Evolutionary conservation across 2,113 vertebrate species (phyloP).

Genomic region (Lynx canadensis): DNA sequence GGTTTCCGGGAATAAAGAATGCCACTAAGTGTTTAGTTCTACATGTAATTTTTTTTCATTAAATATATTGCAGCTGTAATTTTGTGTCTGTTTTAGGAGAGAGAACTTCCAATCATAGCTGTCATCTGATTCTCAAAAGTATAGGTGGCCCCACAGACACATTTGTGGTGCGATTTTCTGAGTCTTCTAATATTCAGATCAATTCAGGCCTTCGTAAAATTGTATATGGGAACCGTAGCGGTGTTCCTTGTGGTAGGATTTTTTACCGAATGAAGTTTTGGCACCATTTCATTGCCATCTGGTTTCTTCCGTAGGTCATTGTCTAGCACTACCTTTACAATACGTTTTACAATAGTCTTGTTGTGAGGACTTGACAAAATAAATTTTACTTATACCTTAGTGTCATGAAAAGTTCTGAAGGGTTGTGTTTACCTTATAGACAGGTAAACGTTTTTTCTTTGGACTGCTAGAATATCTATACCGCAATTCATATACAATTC

Average conservation of each 20-base stretch:
- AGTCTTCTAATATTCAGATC: background rate
- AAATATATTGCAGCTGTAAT: background rate
- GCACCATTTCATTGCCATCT: background rate
- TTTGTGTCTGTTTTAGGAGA: background rate
- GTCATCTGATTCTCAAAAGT: background rate
- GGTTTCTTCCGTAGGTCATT: background rate
- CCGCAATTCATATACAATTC: background rate
- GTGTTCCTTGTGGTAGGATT: background rate
- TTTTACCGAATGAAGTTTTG: background rate
- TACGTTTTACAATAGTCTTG: background rate
- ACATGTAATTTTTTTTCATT: background rate
- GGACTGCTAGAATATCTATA: background rate
- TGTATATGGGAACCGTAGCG: background rate
- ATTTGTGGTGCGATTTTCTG: background rate
- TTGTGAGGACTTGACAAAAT: background rate
- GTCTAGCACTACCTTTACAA: background rate
- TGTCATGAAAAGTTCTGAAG: background rate
- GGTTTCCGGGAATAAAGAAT: background rate
- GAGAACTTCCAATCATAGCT: conserved; percentile 8
- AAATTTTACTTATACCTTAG: conserved; percentile 1
- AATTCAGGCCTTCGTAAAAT: background rate
- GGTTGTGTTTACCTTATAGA: background rate
- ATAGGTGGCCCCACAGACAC: background rate
- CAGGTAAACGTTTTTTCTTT: background rate
- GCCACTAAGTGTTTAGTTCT: background rate